Evolutionary conservation across 2,113 vertebrate genomes (phyloP).

Genomic region (Heterochromis multidens): DNA sequence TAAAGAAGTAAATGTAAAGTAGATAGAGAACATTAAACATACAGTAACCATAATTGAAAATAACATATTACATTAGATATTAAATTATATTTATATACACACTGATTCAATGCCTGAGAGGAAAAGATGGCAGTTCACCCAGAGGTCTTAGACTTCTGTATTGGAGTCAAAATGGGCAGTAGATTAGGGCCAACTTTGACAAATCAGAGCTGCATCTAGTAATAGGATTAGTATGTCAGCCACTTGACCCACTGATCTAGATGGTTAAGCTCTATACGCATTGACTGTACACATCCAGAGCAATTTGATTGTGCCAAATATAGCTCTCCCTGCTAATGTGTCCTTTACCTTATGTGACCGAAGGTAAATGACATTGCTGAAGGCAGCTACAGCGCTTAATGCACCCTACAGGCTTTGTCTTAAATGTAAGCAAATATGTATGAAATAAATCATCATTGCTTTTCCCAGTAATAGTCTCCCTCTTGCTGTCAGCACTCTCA

Average conservation of each 20-base stretch:
- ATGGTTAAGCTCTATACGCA: conserved; percentile 42
- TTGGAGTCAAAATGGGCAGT: conserved; percentile 37
- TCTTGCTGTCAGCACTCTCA: conserved; percentile 8
- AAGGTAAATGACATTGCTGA: background rate
- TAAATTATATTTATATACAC: too few relatives aligned
- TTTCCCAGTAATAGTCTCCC: background rate
- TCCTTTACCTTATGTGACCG: background rate
- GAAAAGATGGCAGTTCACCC: background rate
- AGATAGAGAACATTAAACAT: background rate
- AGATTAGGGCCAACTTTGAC: conserved; percentile 60
- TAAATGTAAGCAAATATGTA: background rate
- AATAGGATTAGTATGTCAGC: conserved; percentile 62
- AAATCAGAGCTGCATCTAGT: conserved; percentile 46
- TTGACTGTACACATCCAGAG: conserved; percentile 34
- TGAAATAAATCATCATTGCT: background rate
- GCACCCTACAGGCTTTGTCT: background rate
- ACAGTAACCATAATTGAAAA: background rate
- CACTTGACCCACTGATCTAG: conserved; percentile 69
- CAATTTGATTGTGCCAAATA: background rate
- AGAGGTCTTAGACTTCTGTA: background rate
- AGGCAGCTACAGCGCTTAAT: background rate
- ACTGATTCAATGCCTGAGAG: background rate
- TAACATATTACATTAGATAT: background rate
- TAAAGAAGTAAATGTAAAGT: background rate
- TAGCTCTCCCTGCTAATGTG: background rate